These are phyloP conservation scores for Schizothorax lantsangensis DNA, from an alignment of 2,797 vertebrate species.

Conservation along the genomic window DNA sequence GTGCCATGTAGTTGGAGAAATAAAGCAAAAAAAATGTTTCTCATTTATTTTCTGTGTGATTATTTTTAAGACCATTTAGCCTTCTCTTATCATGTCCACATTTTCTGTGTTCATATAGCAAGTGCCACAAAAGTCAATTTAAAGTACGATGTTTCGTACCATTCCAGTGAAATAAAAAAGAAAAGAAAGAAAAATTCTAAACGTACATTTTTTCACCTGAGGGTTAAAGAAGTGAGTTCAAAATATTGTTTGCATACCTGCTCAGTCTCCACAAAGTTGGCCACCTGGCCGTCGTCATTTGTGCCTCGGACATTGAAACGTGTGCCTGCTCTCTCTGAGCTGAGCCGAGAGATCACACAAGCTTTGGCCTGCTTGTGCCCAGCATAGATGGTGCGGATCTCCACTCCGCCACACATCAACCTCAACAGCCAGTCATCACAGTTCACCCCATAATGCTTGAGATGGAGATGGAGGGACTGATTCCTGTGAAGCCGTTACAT, in stretches of 20 bases:
- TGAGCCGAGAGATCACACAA: slow-evolving; percentile 95
- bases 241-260: slow-evolving; percentile 80
- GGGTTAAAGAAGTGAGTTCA: not conserved
- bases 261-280: slow-evolving; percentile 98
- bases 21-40: not conserved
- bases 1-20: not conserved
- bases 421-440: slow-evolving; percentile 96
- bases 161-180: not conserved
- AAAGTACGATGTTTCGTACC: not conserved
- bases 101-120: not conserved
- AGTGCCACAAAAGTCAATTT: not conserved
- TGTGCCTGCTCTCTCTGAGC: slow-evolving; percentile 95
- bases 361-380: slow-evolving; percentile 98
- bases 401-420: slow-evolving; percentile 97
- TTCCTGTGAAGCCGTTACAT: slow-evolving; percentile 81
- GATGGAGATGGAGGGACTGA: slow-evolving; percentile 93
- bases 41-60: not conserved
- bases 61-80: not conserved
- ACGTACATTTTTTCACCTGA: not conserved
- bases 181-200: not conserved
- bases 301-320: slow-evolving; percentile 96
- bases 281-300: slow-evolving; percentile 96
- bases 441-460: slow-evolving; percentile 97
- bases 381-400: slow-evolving; percentile 96
- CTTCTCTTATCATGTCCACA: not conserved